Evolutionary conservation across 2,113 vertebrate species (phyloP), one percentile per base, ranked within the genome.

Genomic region (Oryzias celebensis): DNA sequence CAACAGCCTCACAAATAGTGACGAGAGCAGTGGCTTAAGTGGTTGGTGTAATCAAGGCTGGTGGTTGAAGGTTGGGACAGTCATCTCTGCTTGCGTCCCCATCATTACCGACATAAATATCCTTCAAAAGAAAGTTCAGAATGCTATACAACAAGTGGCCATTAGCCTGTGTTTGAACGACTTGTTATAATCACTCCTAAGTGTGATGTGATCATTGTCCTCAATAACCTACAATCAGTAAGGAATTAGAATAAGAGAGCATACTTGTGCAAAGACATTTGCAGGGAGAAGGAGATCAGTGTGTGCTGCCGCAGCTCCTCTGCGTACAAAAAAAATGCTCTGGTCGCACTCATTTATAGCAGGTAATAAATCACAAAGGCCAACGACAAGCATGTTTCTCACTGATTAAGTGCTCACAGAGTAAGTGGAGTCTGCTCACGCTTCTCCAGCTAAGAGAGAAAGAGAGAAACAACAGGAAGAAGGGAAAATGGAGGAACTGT

Each of bases 371-470:
- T 82, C 80, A 83, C 52, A 24, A 23, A 66, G 68, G 56, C 62
- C 71, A 79, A 72, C 75, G 81, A 78, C 77, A 78, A 73, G 65
- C 54, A 71, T 74, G 62, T 75, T 81, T 80, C 62, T 52, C 55
- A 68, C 78, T 82, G 80, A 89, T 72, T 75, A 83, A 89, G 67
- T 84, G 64, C 75, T 85, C 84, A 75, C 78, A 58, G 62, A 66
- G 58, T 68, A 77, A 80, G 65, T 71, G 71, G 73, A 77, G 61
- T 71, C 62, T 68, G 61, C 64, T 52, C 13, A 36, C 57, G 54
- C 43, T 51, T 70, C 68, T 58, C 50, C 66, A 64, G 74, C 66
- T 64, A 24, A 24, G 58, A 47, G 52, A 68, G 31, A 62, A 12
- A 49, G 20, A 28, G n/a, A 45, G 22, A 57, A 2, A 62, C n/a